Evolutionary conservation across 2,797 vertebrate genomes (phyloP), one percentile per base, ranked within the genome.

Genomic region (Tympanoctomys barrerae): DNA sequence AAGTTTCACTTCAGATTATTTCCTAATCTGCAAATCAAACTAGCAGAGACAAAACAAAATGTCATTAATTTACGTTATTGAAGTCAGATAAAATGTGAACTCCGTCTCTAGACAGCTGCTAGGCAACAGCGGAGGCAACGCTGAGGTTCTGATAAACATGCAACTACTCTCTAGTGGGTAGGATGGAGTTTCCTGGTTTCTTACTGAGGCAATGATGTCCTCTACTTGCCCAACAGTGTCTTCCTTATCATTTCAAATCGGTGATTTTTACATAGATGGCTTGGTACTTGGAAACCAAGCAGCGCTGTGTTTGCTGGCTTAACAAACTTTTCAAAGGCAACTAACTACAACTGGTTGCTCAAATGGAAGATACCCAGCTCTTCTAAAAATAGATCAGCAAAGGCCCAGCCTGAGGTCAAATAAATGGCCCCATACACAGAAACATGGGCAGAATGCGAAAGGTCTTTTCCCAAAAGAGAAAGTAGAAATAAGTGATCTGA

Each of bases 301-400:
- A 62, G 64, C 31, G 39, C 39, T 94, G 39, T 92, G 61, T 90
- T 78, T 26, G 36, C 36, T 75, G 79, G 42, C 93, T 93, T 46
- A 82, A 93, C 90, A 61, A 94, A 96, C 92, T 96, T 97, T 97
- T 83, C 26, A 70, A 71, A 90, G 70, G 66, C 26, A 21, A 92
- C 97, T 97, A 21, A 92, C 97, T 97, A 89, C 89, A 22, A 85
- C 83, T 77, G 31, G 14, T 94, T 93, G 42, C 52, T 95, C 14
- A 54, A 93, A 85, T 49, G 95, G 70, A 68, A 95, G 87, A 92
- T 89, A 95, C 70, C 39, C 77, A 92, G 84, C 36, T 39, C 93
- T 87, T 87, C 92, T 81, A 52, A 95, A 94, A 97, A 84, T 89
- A 95, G 95, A 84, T 91, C 94, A 95, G 70, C 10, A 10, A 31